Percentiles rank a stretch among this genome's conserved stretches.
Conservation (phyloP, 1,140 invertebrate species). For the Panagrolaimus sp. region DNA sequence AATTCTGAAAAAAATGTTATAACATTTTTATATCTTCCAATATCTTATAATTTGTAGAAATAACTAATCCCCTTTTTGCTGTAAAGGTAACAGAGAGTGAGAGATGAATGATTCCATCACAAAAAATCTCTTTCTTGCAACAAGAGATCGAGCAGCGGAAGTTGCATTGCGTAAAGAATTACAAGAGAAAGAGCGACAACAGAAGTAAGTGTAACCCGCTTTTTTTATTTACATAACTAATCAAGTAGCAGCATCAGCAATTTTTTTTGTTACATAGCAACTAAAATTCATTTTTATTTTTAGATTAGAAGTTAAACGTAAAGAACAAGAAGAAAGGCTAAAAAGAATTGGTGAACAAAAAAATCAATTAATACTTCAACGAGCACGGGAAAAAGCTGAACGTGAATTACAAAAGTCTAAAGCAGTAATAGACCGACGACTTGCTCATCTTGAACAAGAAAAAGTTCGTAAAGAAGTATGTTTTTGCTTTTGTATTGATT, state of each 20-base stretch:
- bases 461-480: slow-evolving; percentile 31
- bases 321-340: slow-evolving; percentile 34
- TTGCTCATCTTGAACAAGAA: slow-evolving; percentile 30
- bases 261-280: background rate
- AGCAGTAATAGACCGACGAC: slow-evolving; percentile 32
- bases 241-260: no score
- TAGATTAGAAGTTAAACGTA: slow-evolving; percentile 35
- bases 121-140: background rate
- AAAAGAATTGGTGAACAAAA: slow-evolving; percentile 28
- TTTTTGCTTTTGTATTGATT: background rate
- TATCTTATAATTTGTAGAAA: background rate
- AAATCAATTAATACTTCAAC: slow-evolving; percentile 26
- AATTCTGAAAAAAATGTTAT: background rate
- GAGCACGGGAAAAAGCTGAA: slow-evolving; percentile 15
- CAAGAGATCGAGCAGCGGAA: slow-evolving; percentile 25
- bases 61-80: background rate
- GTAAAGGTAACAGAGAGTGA: background rate
- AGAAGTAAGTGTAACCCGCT: slow-evolving; percentile 17
- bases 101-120: slow-evolving; percentile 1
- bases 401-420: slow-evolving; percentile 35
- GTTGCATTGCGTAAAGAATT: slow-evolving; percentile 24
- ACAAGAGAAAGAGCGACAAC: slow-evolving; percentile 27
- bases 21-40: background rate
- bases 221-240: no score
- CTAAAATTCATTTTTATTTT: slow-evolving; percentile 16